These are phyloP conservation scores for Actinemys pallida DNA, from an alignment of 2,113 vertebrate species.

Conservation along the genomic window DNA sequence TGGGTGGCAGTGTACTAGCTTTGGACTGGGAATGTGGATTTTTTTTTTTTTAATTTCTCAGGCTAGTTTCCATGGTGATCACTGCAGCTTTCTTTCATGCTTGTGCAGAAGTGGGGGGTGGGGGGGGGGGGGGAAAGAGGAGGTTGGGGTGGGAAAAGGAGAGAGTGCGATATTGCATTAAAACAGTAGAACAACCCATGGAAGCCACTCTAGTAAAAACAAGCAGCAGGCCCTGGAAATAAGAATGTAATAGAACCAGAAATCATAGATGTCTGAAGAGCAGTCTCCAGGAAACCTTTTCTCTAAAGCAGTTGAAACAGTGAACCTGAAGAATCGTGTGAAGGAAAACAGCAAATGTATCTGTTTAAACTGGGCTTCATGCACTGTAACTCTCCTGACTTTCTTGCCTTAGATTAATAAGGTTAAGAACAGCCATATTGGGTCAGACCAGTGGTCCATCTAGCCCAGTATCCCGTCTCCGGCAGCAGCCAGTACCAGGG, in stretches of 20 bases:
- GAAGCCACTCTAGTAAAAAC: constrained; percentile 19
- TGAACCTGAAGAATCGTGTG: neutral
- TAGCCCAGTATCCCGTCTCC: neutral
- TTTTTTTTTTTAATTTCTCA: constrained; percentile 62
- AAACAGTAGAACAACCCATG: neutral
- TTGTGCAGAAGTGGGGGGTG: constrained; percentile 42
- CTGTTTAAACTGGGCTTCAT: neutral
- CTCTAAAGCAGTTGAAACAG: neutral
- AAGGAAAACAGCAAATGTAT: neutral
- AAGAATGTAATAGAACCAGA: neutral
- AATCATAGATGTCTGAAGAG: neutral
- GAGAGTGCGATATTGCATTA: constrained; percentile 75
- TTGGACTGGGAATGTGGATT: constrained; percentile 63
- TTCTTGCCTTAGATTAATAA: neutral
- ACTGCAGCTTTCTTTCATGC: constrained; percentile 78
- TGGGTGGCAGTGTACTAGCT: constrained; percentile 84
- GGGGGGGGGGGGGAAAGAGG: constrained; percentile 24
- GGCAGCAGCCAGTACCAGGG: neutral
- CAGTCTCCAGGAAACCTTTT: neutral
- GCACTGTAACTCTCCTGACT: neutral
- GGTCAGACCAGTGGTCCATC: neutral
- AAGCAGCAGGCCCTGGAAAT: neutral
- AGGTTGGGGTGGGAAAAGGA: constrained; percentile 26
- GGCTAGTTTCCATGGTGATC: constrained; percentile 93
- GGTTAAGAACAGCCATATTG: neutral